phyloP scores from a whole-genome alignment of 2,888 invertebrate species.

The Panopea generosa region DNA sequence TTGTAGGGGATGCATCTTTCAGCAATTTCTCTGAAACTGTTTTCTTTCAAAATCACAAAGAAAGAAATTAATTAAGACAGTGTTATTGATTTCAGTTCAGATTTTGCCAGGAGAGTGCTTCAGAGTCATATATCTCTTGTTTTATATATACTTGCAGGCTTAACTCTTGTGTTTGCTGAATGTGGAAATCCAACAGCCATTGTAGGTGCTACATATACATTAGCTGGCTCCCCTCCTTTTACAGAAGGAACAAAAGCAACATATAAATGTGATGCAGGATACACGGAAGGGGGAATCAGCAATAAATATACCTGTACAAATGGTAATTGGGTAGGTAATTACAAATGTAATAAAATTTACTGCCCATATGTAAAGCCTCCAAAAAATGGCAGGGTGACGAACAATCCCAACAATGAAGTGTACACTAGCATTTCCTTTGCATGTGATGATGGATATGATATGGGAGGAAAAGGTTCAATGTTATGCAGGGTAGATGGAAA shows the following conservation, averaged over 20 bases:
- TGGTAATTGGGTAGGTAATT: conserved; percentile 9
- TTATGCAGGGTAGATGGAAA: conserved; percentile 31
- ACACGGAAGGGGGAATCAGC: conserved; percentile 8
- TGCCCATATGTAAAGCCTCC: conserved; percentile 17
- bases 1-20: no score
- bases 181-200: conserved; percentile 4
- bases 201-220: neutral
- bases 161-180: no score
- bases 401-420: conserved; percentile 12
- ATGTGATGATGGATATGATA: conserved; percentile 31
- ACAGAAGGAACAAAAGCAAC: neutral
- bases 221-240: conserved; percentile 11
- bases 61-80: no score
- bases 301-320: conserved; percentile 12
- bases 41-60: no score
- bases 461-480: conserved; percentile 5
- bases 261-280: conserved; percentile 30
- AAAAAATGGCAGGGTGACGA: conserved; percentile 24
- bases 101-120: no score
- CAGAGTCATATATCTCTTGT: no score
- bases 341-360: conserved; percentile 2
- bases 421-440: conserved; percentile 19
- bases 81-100: no score
- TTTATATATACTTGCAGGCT: no score
- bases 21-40: no score